Conservation (phyloP, 1,140 invertebrate species). For the Trigoniulus corallinus region DNA sequence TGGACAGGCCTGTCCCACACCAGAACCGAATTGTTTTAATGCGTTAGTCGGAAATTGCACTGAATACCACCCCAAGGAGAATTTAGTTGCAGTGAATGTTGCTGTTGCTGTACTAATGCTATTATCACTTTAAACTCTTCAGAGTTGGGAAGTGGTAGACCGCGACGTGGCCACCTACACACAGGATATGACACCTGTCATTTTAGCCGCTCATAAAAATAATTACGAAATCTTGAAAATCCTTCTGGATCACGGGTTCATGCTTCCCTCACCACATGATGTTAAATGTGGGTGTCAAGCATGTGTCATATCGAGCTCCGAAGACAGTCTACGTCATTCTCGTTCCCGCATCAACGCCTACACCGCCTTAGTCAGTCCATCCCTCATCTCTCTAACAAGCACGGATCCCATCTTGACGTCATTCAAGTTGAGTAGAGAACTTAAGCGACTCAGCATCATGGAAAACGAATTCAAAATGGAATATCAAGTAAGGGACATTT, state of each 20-base stretch:
- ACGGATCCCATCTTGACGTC: constrained; percentile 81
- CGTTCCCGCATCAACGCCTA: constrained; percentile 88
- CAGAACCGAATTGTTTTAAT: too few species aligned
- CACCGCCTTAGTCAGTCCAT: constrained; percentile 70
- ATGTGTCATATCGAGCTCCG: constrained; percentile 54
- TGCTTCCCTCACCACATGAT: constrained; percentile 71
- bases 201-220: constrained; percentile 75
- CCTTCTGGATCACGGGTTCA: constrained; percentile 67
- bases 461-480: constrained; percentile 88
- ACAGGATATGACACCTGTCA: constrained; percentile 71
- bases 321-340: constrained; percentile 60
- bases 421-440: constrained; percentile 81
- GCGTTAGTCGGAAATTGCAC: too few species aligned
- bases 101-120: too few species aligned
- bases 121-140: too few species aligned
- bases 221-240: constrained; percentile 87
- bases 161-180: constrained; percentile 65
- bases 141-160: constrained; percentile 75
- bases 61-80: too few species aligned
- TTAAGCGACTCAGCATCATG: constrained; percentile 64
- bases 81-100: too few species aligned
- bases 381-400: constrained; percentile 77
- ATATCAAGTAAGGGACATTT: constrained; percentile 30
- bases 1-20: too few species aligned
- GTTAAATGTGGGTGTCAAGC: constrained; percentile 77